phyloP scores from a whole-genome alignment of 2,888 invertebrate genomes.

The Pristionchus maxplancki region DNA sequence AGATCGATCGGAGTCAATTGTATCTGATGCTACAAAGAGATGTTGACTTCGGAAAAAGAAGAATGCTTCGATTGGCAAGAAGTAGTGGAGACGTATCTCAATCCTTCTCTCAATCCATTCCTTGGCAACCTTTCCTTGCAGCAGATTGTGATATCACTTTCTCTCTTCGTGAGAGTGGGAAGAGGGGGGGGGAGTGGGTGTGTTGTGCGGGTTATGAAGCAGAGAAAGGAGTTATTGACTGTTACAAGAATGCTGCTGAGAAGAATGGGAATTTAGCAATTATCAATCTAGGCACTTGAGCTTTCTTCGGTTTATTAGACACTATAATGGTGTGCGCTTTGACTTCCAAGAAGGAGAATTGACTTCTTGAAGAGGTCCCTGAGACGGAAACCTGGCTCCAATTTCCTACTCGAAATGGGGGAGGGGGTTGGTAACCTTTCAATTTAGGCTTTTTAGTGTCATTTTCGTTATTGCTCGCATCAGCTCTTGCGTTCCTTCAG shows the following conservation, averaged over 20 bases:
- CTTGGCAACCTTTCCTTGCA: not conserved
- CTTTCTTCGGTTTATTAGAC: too few relatives aligned
- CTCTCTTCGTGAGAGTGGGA: constrained; percentile 13
- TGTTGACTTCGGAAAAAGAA: not conserved
- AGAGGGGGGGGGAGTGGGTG: not conserved
- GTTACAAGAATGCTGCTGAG: not conserved
- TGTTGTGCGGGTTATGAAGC: not conserved
- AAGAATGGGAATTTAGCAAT: too few relatives aligned
- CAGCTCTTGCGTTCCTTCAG: not conserved
- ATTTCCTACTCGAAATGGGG: too few relatives aligned
- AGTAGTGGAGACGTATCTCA: not conserved
- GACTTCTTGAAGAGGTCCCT: not conserved
- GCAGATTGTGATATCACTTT: not conserved
- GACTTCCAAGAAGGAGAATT: not conserved
- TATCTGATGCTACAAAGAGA: constrained; percentile 8
- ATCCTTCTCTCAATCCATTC: not conserved
- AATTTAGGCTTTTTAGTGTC: not conserved
- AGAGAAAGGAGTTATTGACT: not conserved
- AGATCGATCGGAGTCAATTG: not conserved
- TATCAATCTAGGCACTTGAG: too few relatives aligned
- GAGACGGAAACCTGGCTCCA: not conserved
- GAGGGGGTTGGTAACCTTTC: not conserved
- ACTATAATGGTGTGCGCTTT: too few relatives aligned
- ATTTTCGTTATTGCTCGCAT: not conserved
- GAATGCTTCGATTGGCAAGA: not conserved